Conservation (phyloP, 2,797 vertebrate genomes). For the Myotis findleyi region DNA sequence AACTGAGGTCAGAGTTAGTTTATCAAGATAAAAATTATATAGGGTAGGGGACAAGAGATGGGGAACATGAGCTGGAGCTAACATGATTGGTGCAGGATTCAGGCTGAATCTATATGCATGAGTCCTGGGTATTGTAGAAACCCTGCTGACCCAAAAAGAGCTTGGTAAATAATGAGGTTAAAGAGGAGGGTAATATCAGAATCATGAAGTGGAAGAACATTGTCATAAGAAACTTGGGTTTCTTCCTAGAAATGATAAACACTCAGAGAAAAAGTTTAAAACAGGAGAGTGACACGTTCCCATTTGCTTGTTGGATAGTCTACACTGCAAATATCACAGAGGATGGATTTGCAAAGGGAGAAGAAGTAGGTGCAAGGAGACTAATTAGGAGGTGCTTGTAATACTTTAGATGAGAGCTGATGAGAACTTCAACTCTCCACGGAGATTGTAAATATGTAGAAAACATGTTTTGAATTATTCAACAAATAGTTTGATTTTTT, state of each 20-base stretch:
- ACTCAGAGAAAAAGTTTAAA: not conserved
- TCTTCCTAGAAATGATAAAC: not conserved
- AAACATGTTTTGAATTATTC: slow-evolving; percentile 56
- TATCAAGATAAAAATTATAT: not conserved
- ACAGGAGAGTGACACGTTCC: not conserved
- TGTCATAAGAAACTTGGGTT: not conserved
- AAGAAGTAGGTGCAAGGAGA: not conserved
- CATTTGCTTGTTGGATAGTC: not conserved
- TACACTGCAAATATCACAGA: not conserved
- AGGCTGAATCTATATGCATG: not conserved
- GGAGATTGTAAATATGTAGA: not conserved
- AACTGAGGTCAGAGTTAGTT: not conserved
- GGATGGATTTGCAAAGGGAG: not conserved
- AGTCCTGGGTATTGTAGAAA: not conserved
- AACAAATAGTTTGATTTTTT: not conserved
- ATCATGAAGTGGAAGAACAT: not conserved
- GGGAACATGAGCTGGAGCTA: not conserved
- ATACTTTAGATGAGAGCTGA: not conserved
- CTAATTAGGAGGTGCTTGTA: not conserved
- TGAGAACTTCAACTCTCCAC: not conserved
- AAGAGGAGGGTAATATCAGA: not conserved
- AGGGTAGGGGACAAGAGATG: accelerated
- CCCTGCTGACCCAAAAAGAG: not conserved
- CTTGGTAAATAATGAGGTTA: not conserved
- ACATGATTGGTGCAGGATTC: not conserved